These are phyloP conservation scores for Telenomus remus DNA, from an alignment of 1,140 invertebrate species.

Conservation along the genomic window DNA sequence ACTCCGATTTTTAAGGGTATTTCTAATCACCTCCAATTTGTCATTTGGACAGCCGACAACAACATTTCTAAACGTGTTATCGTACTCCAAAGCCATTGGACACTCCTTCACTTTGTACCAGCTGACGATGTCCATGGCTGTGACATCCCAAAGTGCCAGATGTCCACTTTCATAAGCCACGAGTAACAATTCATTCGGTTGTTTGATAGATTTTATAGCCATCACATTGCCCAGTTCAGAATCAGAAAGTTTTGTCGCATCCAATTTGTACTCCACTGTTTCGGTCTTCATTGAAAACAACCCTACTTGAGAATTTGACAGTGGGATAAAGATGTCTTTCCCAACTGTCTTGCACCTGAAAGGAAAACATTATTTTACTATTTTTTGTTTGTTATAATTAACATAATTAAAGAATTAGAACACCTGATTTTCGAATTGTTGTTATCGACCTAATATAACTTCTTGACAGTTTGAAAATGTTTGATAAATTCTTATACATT, in stretches of 20 bases:
- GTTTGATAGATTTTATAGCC: constrained; percentile 78
- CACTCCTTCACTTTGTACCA: constrained; percentile 79
- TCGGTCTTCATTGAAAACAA: constrained; percentile 78
- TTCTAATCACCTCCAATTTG: constrained; percentile 74
- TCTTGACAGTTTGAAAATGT: too few relatives aligned
- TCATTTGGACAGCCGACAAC: constrained; percentile 80
- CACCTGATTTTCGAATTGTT: too few relatives aligned
- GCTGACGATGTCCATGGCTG: constrained; percentile 76
- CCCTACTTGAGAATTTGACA: constrained; percentile 79
- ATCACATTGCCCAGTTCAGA: constrained; percentile 77
- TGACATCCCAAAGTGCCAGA: constrained; percentile 81
- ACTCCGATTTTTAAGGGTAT: too few relatives aligned
- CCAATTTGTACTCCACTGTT: constrained; percentile 73
- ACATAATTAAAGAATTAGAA: too few relatives aligned
- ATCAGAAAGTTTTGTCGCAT: constrained; percentile 66
- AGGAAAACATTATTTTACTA: background rate
- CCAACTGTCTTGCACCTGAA: constrained; percentile 74
- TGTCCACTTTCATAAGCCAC: constrained; percentile 81
- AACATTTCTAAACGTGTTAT: constrained; percentile 78
- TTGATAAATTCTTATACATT: too few relatives aligned
- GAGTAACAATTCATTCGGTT: constrained; percentile 77
- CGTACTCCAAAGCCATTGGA: constrained; percentile 82
- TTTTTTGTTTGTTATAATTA: constrained; percentile 3
- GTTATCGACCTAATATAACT: too few relatives aligned
- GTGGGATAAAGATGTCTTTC: constrained; percentile 80